Percentiles rank a stretch among this genome's conserved stretches.
Conservation (phyloP, 2,797 vertebrate genomes). For the Toxotes lorentzi region DNA sequence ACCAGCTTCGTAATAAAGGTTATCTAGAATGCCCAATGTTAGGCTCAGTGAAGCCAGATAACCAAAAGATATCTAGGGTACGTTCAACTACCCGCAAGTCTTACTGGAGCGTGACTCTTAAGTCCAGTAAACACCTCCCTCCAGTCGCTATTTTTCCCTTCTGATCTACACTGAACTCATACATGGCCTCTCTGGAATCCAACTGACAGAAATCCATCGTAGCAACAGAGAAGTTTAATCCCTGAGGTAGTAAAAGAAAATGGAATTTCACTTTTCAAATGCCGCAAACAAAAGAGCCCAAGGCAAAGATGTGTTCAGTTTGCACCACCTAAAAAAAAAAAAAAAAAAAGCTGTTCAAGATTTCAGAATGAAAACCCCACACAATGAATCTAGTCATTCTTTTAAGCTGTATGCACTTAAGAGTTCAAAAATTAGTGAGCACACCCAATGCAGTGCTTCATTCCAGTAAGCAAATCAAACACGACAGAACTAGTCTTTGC, state of each 20-base stretch:
- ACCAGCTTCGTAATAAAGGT: no score
- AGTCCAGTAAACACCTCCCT: no score
- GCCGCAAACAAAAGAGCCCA: neutral
- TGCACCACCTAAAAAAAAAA: constrained; percentile 12
- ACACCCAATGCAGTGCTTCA: constrained; percentile 12
- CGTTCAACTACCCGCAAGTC: no score
- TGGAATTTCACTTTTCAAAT: neutral
- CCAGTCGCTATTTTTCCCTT: no score
- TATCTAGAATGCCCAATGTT: no score
- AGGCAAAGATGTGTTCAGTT: constrained; percentile 27
- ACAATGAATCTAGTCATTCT: neutral
- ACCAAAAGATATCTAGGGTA: no score
- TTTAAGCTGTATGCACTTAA: constrained; percentile 17
- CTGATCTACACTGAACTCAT: no score
- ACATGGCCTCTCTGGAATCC: no score
- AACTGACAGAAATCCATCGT: no score
- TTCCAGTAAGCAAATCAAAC: constrained; percentile 18
- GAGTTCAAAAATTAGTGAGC: constrained; percentile 16
- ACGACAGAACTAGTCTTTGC: constrained; percentile 12
- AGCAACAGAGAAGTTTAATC: no score
- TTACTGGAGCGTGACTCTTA: no score
- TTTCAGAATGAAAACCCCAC: constrained; percentile 20
- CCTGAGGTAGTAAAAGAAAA: constrained; percentile 18
- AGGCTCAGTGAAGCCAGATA: no score
- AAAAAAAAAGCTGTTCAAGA: neutral